Base-by-base conservation (phyloP, 2,113 vertebrate genomes). In the Notothenia coriiceps region DNA sequence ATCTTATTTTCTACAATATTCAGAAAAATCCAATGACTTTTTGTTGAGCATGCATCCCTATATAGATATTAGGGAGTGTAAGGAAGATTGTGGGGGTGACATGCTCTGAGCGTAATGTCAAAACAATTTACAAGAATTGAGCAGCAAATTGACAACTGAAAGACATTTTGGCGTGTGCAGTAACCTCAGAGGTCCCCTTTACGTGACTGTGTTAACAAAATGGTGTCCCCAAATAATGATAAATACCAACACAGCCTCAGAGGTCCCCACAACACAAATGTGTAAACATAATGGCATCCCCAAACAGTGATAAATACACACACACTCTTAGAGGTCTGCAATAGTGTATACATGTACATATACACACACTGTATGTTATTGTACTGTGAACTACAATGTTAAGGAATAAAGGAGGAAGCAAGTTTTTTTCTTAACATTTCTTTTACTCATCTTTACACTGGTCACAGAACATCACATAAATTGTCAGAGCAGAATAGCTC, bases 401-500 rank as follows among this genome's bases (percentile, higher is more conserved):
- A 62, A 75, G 35, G 50, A 85, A 75, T 10, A 49, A 76, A 79
- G 18, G 22, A 85, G 52, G 22, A 76, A n/a, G 52, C 49, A 5
- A 0, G 50, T 15, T 63, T 49, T 71, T 71, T 83, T 77, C 76
- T 77, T 46, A 74, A 85, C 83, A 85, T 79, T 87, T 88, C 86
- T 86, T 93, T 94, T 92, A 91, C 87, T 93, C 80, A 86, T 83
- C 88, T 90, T 90, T 89, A 92, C 91, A 92, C 61, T 84, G 87
- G 74, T 89, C 93, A 93, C 90, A 92, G 84, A 92, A 92, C 89
- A 92, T 91, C 88, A 95, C 91, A 92, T 82, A 80, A 91, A 84
- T 86, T 22, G 88, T 85, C 84, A 78, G 89, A 91, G 86, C 86
- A 77, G 69, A 67, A 43, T 69, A 44, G 91, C 84, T 79, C 80